phyloP scores from a whole-genome alignment of 2,797 vertebrate species.

The Enteromius thamalakanensis region DNA sequence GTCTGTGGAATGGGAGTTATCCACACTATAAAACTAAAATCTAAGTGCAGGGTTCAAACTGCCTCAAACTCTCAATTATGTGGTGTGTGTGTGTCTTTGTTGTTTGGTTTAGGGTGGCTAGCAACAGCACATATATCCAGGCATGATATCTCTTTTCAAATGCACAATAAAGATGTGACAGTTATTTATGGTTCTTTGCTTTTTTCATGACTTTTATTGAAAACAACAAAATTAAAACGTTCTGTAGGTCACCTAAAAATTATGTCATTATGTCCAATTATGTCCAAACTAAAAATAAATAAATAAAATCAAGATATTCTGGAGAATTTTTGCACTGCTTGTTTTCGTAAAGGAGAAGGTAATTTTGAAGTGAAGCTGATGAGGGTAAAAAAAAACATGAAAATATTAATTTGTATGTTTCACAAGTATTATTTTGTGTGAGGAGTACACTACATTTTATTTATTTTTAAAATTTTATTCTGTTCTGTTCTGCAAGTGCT shows the following conservation, averaged over 20 bases:
- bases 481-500: neutral
- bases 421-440: neutral
- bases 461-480: neutral
- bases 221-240: neutral
- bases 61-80: constrained; percentile 38
- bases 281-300: neutral
- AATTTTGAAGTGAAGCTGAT: neutral
- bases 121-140: neutral
- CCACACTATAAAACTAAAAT: constrained; percentile 1
- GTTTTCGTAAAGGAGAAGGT: neutral
- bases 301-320: neutral
- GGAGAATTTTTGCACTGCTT: neutral
- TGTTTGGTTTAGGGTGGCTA: constrained; percentile 6
- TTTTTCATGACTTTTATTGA: neutral
- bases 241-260: neutral
- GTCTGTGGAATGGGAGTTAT: constrained; percentile 32
- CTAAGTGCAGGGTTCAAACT: constrained; percentile 36
- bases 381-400: neutral
- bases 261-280: neutral
- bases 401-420: neutral
- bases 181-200: neutral
- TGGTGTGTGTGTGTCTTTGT: constrained; percentile 21
- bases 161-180: neutral
- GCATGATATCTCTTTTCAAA: constrained; percentile 12
- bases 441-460: neutral